Percentiles rank a stretch among this genome's conserved stretches.
phyloP scores from a whole-genome alignment of 2,113 vertebrate genomes.

The Drymodes brunneopygia region DNA sequence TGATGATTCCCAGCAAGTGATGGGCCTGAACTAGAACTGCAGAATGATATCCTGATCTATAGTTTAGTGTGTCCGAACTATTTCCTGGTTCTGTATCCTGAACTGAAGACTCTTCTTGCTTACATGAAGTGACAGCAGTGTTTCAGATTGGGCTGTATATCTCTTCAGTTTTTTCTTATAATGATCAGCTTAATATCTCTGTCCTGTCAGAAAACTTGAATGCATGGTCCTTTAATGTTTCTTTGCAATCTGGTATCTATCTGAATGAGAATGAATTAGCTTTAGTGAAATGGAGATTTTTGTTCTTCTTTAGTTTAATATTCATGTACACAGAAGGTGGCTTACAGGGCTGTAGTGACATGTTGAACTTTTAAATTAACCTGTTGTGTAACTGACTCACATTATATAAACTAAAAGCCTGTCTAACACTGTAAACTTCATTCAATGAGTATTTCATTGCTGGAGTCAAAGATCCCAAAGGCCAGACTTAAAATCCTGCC shows the following conservation, averaged over 20 bases:
- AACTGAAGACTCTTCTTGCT: background rate
- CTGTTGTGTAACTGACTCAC: background rate
- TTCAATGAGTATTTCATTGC: background rate
- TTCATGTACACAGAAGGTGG: background rate
- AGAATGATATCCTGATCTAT: background rate
- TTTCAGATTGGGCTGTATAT: background rate
- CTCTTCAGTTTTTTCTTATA: background rate
- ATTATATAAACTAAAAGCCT: background rate
- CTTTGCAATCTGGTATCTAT: background rate
- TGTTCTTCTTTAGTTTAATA: background rate
- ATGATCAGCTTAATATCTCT: background rate
- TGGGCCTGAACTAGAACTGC: background rate
- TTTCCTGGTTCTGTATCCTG: background rate
- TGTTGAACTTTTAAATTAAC: background rate
- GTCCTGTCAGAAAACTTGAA: background rate
- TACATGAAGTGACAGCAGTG: background rate
- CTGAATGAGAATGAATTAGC: background rate
- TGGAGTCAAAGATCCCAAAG: background rate
- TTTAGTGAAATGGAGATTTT: background rate
- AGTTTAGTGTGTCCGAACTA: background rate
- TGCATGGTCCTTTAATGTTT: background rate
- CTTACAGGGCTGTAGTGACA: background rate
- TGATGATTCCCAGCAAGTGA: background rate
- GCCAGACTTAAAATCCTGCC: background rate
- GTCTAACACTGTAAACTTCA: background rate